Conservation (phyloP, 2,113 vertebrate species). For the Ondatra zibethicus region DNA sequence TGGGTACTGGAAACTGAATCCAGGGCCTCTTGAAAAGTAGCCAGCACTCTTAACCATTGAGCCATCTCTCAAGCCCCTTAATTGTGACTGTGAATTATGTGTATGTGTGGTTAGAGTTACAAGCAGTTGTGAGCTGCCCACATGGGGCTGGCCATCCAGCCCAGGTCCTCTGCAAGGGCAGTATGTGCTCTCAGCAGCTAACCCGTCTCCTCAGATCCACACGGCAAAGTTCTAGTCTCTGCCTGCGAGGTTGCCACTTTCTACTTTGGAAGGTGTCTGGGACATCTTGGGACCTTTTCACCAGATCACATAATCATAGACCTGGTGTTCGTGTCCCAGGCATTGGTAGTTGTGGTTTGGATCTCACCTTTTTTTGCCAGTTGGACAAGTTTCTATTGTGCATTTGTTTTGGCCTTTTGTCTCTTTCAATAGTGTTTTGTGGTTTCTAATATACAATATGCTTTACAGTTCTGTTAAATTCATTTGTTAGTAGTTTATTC, state of each 20-base stretch:
- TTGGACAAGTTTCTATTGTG: neutral
- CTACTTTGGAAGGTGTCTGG: neutral
- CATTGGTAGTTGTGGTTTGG: neutral
- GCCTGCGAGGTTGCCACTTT: neutral
- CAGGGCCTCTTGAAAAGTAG: neutral
- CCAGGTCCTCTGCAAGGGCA: neutral
- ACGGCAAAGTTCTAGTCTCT: neutral
- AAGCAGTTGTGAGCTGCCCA: neutral
- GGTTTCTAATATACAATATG: neutral
- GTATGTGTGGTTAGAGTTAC: neutral
- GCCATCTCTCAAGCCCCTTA: neutral
- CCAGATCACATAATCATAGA: neutral
- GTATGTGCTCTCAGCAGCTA: neutral
- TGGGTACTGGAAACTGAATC: neutral
- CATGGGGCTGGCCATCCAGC: neutral
- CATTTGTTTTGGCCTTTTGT: neutral
- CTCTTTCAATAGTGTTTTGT: neutral
- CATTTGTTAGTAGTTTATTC: neutral
- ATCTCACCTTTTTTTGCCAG: slow-evolving; percentile 1
- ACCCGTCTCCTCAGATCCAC: neutral
- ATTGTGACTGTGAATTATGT: neutral
- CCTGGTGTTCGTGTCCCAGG: neutral
- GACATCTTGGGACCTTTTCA: neutral
- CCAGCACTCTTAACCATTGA: neutral
- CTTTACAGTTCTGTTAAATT: neutral